Conservation (phyloP, 2,888 invertebrate genomes). For the Alsophila aescularia region DNA sequence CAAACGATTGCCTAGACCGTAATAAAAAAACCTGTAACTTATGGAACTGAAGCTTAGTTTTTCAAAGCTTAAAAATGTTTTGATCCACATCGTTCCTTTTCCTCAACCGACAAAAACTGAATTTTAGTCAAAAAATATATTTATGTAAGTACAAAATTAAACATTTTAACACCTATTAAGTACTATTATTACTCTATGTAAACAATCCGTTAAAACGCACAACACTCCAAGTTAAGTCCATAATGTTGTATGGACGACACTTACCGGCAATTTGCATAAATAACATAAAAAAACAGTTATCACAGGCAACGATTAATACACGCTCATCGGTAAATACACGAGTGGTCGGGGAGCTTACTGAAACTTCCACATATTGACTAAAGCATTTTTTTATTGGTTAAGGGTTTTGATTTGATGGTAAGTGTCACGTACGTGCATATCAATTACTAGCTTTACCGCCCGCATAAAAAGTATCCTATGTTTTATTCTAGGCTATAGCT, state of each 20-base stretch:
- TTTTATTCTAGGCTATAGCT: no score
- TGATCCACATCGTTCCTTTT: no score
- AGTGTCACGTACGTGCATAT: no score
- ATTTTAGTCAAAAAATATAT: not conserved
- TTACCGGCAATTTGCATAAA: constrained; percentile 33
- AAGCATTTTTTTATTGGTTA: no score
- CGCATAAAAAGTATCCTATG: no score
- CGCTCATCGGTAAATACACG: constrained; percentile 25
- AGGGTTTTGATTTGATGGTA: no score
- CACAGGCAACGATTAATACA: constrained; percentile 39
- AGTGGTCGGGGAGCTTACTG: not conserved
- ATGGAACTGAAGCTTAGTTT: no score
- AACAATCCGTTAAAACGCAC: constrained; percentile 8
- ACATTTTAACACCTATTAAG: constrained; percentile 5
- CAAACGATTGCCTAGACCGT: no score
- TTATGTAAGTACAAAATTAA: not conserved
- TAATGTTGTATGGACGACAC: constrained; percentile 14
- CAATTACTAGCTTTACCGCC: no score
- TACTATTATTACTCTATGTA: constrained; percentile 2
- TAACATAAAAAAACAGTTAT: constrained; percentile 40
- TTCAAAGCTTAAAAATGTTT: no score
- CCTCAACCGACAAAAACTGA: not conserved
- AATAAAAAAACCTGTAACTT: no score
- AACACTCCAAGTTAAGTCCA: constrained; percentile 5
- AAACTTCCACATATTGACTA: no score